Conservation (phyloP, 2,888 invertebrate genomes). For the Limnephilus auricula region DNA sequence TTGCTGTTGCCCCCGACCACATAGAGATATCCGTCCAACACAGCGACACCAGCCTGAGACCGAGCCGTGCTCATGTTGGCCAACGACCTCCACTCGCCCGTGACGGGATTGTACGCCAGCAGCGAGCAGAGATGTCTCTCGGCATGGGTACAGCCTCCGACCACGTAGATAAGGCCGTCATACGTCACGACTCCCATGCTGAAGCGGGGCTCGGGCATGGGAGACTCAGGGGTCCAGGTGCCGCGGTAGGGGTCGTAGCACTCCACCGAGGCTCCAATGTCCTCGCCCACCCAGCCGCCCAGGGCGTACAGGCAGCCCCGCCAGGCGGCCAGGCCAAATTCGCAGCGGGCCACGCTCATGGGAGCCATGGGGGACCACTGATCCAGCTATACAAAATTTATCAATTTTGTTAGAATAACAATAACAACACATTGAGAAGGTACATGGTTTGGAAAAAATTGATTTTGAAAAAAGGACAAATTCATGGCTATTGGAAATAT, state of each 20-base stretch:
- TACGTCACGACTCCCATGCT: slow-evolving; percentile 94
- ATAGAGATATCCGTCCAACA: slow-evolving; percentile 89
- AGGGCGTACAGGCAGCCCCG: slow-evolving; percentile 91
- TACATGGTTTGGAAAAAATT: too few species aligned
- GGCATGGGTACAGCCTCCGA: slow-evolving; percentile 91
- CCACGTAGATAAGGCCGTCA: slow-evolving; percentile 91
- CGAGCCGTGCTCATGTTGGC: slow-evolving; percentile 89
- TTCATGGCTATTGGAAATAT: too few species aligned
- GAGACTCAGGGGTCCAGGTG: slow-evolving; percentile 87
- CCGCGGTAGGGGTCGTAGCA: slow-evolving; percentile 89
- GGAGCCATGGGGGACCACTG: slow-evolving; percentile 81
- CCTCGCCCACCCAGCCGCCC: slow-evolving; percentile 96
- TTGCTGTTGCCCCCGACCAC: slow-evolving; percentile 94
- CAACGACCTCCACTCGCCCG: slow-evolving; percentile 87
- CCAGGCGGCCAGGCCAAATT: slow-evolving; percentile 91
- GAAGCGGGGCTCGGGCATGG: slow-evolving; percentile 90
- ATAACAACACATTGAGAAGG: background rate
- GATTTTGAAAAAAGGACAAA: too few species aligned
- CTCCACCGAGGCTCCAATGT: slow-evolving; percentile 93
- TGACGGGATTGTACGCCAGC: slow-evolving; percentile 88
- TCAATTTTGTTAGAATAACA: background rate
- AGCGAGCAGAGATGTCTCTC: slow-evolving; percentile 89
- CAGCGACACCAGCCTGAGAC: slow-evolving; percentile 93
- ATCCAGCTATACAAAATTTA: slow-evolving; percentile 72
- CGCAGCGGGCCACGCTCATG: slow-evolving; percentile 92